A percentile compares a stretch with the other conserved stretches of the same genome.
These are phyloP conservation scores for Gonioctena quinquepunctata DNA, from an alignment of 1,140 invertebrate genomes.

Conservation along the genomic window DNA sequence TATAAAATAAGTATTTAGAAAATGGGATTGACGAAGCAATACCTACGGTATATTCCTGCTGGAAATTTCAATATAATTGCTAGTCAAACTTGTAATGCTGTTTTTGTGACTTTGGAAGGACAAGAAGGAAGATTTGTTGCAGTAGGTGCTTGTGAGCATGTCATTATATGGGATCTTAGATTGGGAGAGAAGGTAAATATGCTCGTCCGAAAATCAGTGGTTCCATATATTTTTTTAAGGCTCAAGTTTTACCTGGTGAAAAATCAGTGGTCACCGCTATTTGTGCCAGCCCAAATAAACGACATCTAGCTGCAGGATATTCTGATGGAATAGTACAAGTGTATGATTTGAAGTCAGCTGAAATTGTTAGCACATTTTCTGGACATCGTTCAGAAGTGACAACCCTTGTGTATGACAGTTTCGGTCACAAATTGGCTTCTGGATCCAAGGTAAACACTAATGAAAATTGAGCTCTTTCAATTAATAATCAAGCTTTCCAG, in stretches of 20 bases:
- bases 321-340: constrained; percentile 85
- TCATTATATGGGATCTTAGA: constrained; percentile 92
- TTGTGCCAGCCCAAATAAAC: constrained; percentile 70
- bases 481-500: constrained; percentile 55
- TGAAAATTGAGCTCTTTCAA: neutral
- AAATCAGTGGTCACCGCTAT: constrained; percentile 77
- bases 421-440: constrained; percentile 81
- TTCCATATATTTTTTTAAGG: constrained; percentile 56
- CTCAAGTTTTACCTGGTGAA: constrained; percentile 75
- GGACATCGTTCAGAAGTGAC: constrained; percentile 90
- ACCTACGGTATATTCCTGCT: constrained; percentile 83
- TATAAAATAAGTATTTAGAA: neutral
- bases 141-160: constrained; percentile 88
- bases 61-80: constrained; percentile 86
- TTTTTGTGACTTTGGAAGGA: constrained; percentile 75
- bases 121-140: constrained; percentile 83
- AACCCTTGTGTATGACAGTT: constrained; percentile 76
- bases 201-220: neutral
- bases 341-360: constrained; percentile 73
- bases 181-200: constrained; percentile 81
- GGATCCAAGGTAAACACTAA: constrained; percentile 74
- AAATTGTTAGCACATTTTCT: constrained; percentile 77
- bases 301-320: constrained; percentile 88
- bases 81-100: constrained; percentile 75
- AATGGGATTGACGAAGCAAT: constrained; percentile 97